Evolutionary conservation across 2,888 invertebrate species (phyloP).

Genomic region (Luperina testacea): DNA sequence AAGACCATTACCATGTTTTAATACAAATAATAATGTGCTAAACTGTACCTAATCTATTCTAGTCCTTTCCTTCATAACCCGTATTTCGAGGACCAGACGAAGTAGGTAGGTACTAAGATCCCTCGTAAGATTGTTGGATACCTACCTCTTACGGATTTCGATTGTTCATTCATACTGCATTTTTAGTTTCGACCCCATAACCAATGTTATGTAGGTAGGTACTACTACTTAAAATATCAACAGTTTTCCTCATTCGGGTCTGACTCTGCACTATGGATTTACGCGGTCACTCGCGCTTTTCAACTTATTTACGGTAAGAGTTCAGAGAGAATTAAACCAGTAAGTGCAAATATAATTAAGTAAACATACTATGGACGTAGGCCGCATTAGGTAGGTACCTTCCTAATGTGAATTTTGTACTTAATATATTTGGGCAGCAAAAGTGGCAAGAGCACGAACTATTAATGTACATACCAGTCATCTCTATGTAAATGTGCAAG

Average conservation of each 20-base stretch:
- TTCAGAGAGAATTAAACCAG: slow-evolving; percentile 1
- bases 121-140: neutral
- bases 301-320: neutral
- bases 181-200: slow-evolving; percentile 6
- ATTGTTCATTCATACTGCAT: neutral
- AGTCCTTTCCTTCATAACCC: neutral
- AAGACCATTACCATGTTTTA: neutral
- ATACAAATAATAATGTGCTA: neutral
- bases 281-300: neutral
- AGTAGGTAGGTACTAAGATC: neutral
- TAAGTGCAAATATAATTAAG: neutral
- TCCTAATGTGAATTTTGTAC: neutral
- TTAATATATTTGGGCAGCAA: neutral
- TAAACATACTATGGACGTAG: neutral
- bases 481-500: too few species aligned
- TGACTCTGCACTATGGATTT: slow-evolving; percentile 1
- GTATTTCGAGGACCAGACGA: neutral
- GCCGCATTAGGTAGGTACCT: neutral
- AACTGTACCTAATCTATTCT: neutral
- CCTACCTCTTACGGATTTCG: neutral
- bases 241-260: slow-evolving; percentile 36
- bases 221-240: slow-evolving; percentile 9
- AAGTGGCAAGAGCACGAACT: neutral
- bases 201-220: neutral
- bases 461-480: neutral